A percentile compares a stretch with the other conserved stretches of the same genome.
phyloP scores from a whole-genome alignment of 1,140 invertebrate species.

The Habropoda laboriosa region DNA sequence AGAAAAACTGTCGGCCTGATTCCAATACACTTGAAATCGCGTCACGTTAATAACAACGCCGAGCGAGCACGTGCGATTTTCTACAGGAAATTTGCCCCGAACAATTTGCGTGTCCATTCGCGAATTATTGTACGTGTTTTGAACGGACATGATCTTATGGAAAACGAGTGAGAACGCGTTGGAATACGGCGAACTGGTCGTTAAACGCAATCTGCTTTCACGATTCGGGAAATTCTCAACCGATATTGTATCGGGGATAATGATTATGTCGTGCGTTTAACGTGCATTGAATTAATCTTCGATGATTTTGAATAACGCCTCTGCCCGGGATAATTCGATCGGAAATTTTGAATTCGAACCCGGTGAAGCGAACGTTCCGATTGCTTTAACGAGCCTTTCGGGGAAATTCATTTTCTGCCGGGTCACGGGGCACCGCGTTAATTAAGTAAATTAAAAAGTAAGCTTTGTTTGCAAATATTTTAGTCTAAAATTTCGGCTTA shows the following conservation, averaged over 20 bases:
- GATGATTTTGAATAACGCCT: not conserved
- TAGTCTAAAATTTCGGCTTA: too few species aligned
- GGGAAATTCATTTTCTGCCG: not conserved
- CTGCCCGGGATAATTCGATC: not conserved
- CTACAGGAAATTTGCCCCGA: constrained; percentile 14
- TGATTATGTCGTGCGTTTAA: not conserved
- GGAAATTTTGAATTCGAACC: not conserved
- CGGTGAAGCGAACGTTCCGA: fast-evolving
- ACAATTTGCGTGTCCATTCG: constrained; percentile 20
- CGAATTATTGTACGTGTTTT: not conserved
- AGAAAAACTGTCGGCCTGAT: constrained; percentile 60
- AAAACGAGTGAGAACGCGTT: not conserved
- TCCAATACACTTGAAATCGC: constrained; percentile 27
- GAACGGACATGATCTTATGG: too few species aligned
- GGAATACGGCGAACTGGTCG: not conserved
- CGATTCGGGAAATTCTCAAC: not conserved
- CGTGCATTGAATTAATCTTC: not conserved
- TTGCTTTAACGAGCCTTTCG: too few species aligned
- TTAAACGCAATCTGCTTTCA: not conserved
- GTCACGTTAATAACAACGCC: constrained; percentile 38
- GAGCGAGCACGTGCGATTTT: constrained; percentile 31
- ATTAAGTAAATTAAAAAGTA: too few species aligned
- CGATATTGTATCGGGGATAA: not conserved
- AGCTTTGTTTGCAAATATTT: too few species aligned
- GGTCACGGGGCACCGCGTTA: too few species aligned